phyloP scores from a whole-genome alignment of 2,113 vertebrate species.

The Malurus cyaneus region DNA sequence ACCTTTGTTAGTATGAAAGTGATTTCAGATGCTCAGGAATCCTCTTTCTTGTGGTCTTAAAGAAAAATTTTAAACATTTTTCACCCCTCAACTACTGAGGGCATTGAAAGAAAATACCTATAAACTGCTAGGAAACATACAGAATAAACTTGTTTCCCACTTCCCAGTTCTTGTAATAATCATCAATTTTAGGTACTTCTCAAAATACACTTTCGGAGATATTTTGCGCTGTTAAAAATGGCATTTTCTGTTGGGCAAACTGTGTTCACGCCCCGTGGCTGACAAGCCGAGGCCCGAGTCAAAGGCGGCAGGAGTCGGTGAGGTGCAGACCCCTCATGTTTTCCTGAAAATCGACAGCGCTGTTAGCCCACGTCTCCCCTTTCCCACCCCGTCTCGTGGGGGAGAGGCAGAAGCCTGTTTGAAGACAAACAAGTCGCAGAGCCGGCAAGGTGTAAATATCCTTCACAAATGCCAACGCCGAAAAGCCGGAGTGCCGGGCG shows the following conservation, averaged over 20 bases:
- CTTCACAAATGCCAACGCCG: constrained; percentile 18
- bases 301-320: accelerated
- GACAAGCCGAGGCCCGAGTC: background rate
- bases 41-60: background rate
- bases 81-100: background rate
- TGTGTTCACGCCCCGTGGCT: background rate
- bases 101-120: background rate
- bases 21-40: background rate
- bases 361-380: background rate
- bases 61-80: background rate
- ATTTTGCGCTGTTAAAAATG: background rate
- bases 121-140: background rate
- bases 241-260: background rate
- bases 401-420: constrained; percentile 24
- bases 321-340: background rate
- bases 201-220: background rate
- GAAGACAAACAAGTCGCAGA: constrained; percentile 17
- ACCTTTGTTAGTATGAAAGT: background rate
- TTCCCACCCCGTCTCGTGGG: background rate
- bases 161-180: background rate
- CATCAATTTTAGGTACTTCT: background rate
- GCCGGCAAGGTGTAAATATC: constrained; percentile 17
- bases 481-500: background rate
- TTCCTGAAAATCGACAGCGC: background rate
- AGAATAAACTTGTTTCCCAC: background rate